Evolutionary conservation across 1,140 invertebrate species (phyloP), one percentile per base, ranked within the genome.

Genomic region (Drosophila arawakana): DNA sequence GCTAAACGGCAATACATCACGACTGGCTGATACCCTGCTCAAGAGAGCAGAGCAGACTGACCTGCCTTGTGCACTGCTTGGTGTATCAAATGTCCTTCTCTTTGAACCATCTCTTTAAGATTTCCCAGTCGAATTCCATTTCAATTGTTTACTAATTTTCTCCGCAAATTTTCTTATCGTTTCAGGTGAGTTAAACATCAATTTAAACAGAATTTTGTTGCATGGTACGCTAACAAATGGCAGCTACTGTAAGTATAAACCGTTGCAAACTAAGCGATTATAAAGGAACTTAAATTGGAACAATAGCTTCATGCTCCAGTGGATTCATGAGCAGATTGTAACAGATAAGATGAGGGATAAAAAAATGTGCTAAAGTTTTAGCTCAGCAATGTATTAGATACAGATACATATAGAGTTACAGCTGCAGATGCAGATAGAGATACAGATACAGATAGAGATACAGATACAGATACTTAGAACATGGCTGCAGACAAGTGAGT

Each of bases 181-280:
- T 88, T 43, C 80, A 88, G 83, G 83, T 89, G 80, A 88, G 84
- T 88, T 69, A 35, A 7, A 35, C 10, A 13, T 59, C 47, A 25
- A 30, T 54, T 55, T 30, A n/a, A 41, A 49, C 62, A 25, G 11
- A 41, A 39, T 57, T 58, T 8, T 8, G 39, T 59, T 58, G 39
- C 46, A 62, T 49, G 39, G 58, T 50, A 37, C 10, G n/a, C 37
- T 44, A 54, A 43, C 55, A 34, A 74, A 79, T 73, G 52, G 8
- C 68, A 37, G 57, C 39, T 80, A 88, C 80, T 88, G 83, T 88
- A 88, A 88, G 84, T 88, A 88, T 77, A 70, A 69, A 41, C 39
- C 21, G 13, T 39, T 18, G 15, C 7, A 60, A 46, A 21, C 8
- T 25, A 44, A 34, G 47, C 25, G 37, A 2, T 46, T 47, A 37